Percentiles rank a stretch among this genome's conserved stretches.
Conservation (phyloP, 2,113 vertebrate genomes). For the Tyrannus savana region DNA sequence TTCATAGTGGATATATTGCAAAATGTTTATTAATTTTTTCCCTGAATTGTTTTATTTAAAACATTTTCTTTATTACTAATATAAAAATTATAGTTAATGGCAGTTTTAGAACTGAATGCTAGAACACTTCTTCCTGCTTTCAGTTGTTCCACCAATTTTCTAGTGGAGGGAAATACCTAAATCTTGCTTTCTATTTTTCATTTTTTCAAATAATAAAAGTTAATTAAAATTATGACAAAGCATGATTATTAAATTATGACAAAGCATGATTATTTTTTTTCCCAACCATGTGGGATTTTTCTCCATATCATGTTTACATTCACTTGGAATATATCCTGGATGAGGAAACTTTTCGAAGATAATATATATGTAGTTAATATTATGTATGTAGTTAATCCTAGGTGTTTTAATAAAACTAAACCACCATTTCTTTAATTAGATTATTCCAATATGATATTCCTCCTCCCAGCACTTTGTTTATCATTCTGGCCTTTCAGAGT, state of each 20-base stretch:
- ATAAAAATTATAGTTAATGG: neutral
- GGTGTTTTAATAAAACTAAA: neutral
- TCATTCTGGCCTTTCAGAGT: neutral
- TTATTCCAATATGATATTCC: neutral
- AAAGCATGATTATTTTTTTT: neutral
- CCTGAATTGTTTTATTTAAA: neutral
- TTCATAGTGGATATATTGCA: neutral
- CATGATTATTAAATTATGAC: neutral
- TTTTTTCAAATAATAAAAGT: neutral
- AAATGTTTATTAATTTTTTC: neutral
- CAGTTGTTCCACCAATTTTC: neutral
- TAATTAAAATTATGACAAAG: neutral
- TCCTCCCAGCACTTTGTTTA: neutral
- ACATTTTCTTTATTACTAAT: neutral
- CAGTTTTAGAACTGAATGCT: neutral
- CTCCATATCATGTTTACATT: neutral
- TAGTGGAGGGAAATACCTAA: neutral
- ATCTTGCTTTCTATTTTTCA: neutral
- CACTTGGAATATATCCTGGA: neutral
- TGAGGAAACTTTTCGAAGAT: neutral
- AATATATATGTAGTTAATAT: too few relatives aligned
- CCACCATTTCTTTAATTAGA: neutral
- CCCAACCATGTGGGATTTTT: neutral
- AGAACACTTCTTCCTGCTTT: neutral
- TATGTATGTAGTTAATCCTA: neutral